Base-by-base conservation (phyloP, 2,113 vertebrate species). In the Falcunculus frontatus region DNA sequence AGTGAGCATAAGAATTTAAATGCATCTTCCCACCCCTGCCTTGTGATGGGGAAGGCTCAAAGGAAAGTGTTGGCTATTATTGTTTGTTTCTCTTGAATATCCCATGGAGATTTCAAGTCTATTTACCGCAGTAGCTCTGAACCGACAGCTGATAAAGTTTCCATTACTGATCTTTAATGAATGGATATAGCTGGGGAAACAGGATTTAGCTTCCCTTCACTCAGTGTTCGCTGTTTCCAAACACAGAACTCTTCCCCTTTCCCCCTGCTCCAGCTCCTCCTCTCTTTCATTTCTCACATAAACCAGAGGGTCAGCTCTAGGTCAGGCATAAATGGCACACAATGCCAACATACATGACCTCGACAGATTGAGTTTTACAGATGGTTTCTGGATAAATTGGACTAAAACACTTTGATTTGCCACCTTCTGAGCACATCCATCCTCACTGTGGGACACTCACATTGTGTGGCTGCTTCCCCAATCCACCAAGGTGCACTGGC, bases 391-490 rank as follows among this genome's bases (percentile, higher is more conserved):
- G 75, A 84, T 77, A 95, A 95, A 95, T n/a, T 91, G 50, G 87
- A 87, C 90, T 90, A 94, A 93, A 96, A 74, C n/a, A 33, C 86
- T 96, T 92, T 90, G 86, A 93, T 95, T 95, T 88, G 55, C 56
- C 92, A 84, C 92, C 84, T 93, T 65, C 42, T 29, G 68, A 95
- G 65, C 75, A 13, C n/a, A 69, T 60, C 81, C 72, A 76, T 86
- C 86, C 90, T 84, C 27, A 20, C 69, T 46, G 37, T 70, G 86
- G 87, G 87, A 46, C 55, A 39, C 56, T 37, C 3, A 6, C 46
- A 16, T 30, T 32, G n/a, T 37, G 50, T 3, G 5, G 30, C 57
- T 68, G 46, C 55, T 79, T 62, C 76, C 47, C 77, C 6, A 3
- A 3, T 15, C 90, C 46, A 73, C 56, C 82, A 39, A 35, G 46